phyloP scores from a whole-genome alignment of 2,888 invertebrate genomes.

The Caenorhabditis sp. region DNA sequence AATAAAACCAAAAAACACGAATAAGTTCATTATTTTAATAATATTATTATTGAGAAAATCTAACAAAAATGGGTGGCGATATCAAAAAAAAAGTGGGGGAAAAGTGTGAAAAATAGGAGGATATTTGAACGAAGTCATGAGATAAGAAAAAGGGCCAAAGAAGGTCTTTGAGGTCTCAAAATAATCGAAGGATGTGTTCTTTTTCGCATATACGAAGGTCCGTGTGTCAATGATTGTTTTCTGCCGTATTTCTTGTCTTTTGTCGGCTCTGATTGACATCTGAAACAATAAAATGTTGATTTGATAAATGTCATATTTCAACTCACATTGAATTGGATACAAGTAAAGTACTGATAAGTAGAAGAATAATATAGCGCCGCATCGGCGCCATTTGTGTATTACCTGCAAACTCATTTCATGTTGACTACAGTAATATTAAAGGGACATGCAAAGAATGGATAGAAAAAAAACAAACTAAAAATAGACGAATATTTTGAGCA shows the following conservation, averaged over 20 bases:
- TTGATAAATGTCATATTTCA: neutral
- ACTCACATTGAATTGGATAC: conserved; percentile 28
- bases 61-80: conserved; percentile 3
- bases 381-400: conserved; percentile 43
- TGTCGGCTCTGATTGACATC: conserved; percentile 36
- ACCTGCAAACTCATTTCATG: conserved; percentile 13
- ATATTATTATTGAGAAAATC: neutral
- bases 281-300: neutral
- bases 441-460: neutral
- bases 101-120: neutral
- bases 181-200: conserved; percentile 15
- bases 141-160: conserved; percentile 27
- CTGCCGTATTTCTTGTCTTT: conserved; percentile 39
- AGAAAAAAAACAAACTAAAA: conserved; percentile 2
- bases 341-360: conserved; percentile 34
- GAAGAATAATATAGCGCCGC: conserved; percentile 38
- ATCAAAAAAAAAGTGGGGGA: too few relatives aligned
- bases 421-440: neutral
- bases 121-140: conserved; percentile 14
- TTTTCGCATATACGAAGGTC: conserved; percentile 40
- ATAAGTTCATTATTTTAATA: neutral
- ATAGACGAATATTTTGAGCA: too few relatives aligned
- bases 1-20: neutral
- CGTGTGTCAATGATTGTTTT: conserved; percentile 25
- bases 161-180: conserved; percentile 21